These are phyloP conservation scores for Panopea generosa DNA, from an alignment of 2,888 invertebrate species.

Conservation along the genomic window DNA sequence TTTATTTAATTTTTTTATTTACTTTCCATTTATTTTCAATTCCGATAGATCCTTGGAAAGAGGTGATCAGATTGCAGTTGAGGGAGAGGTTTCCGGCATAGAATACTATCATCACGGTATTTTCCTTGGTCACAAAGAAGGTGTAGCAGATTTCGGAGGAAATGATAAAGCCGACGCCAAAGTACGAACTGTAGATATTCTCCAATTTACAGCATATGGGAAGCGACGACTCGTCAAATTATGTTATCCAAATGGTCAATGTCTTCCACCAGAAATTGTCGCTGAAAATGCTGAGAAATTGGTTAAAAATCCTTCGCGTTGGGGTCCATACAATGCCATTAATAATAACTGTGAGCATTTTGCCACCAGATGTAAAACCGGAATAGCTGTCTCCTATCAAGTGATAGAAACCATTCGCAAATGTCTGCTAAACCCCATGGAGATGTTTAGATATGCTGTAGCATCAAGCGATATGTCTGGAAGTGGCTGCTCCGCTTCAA, in stretches of 20 bases:
- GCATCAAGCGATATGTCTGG: background rate
- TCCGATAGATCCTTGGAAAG: slow-evolving; percentile 10
- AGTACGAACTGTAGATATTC: slow-evolving; percentile 16
- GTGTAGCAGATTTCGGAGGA: slow-evolving; percentile 46
- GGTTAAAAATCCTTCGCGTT: slow-evolving; percentile 8
- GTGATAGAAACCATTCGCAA: slow-evolving; percentile 4
- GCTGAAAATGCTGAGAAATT: slow-evolving; percentile 20
- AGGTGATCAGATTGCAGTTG: slow-evolving; percentile 43
- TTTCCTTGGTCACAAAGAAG: slow-evolving; percentile 28
- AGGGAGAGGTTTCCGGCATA: slow-evolving; percentile 15
- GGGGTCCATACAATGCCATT: slow-evolving; percentile 16
- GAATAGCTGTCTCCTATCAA: slow-evolving; percentile 1
- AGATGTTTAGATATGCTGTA: background rate
- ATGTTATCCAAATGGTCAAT: slow-evolving; percentile 15
- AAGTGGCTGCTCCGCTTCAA: background rate
- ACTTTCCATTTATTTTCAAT: slow-evolving; percentile 3
- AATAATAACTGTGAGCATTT: slow-evolving; percentile 29
- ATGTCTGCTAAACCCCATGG: background rate
- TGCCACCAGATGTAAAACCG: slow-evolving; percentile 24
- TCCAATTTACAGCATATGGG: slow-evolving; percentile 24
- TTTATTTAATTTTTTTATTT: background rate
- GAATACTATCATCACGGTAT: slow-evolving; percentile 54
- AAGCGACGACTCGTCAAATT: slow-evolving; percentile 26
- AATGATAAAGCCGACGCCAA: slow-evolving; percentile 7
- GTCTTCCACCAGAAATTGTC: slow-evolving; percentile 25